Evolutionary conservation across 2,113 vertebrate species (phyloP).

Genomic region (Polypterus bichir): DNA sequence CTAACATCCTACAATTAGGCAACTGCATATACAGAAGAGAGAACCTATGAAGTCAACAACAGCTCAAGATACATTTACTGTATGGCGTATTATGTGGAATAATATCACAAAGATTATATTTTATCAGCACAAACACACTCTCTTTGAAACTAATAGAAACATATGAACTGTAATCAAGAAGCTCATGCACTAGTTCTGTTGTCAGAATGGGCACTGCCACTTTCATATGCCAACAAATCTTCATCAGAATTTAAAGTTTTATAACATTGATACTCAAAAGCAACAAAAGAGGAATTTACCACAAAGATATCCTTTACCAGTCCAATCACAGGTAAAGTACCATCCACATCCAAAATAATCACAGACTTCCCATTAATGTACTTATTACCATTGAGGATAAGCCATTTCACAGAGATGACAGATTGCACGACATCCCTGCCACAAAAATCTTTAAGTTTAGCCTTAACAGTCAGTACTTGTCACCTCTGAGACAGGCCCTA

Average conservation of each 20-base stretch:
- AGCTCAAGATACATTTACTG: conserved; percentile 5
- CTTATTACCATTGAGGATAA: conserved; percentile 12
- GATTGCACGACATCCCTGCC: not conserved
- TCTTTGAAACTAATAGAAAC: conserved; percentile 5
- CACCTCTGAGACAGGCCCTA: too few species aligned
- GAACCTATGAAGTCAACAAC: not conserved
- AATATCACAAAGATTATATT: conserved; percentile 12
- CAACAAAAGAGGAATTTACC: not conserved
- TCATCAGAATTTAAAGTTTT: conserved; percentile 1
- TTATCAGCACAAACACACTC: conserved; percentile 15
- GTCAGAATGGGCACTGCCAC: conserved; percentile 3
- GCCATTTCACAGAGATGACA: conserved; percentile 12
- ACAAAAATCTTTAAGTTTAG: too few species aligned
- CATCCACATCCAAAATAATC: not conserved
- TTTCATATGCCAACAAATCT: conserved; percentile 7
- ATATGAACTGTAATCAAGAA: not conserved
- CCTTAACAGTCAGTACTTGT: too few species aligned
- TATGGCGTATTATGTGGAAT: conserved; percentile 6
- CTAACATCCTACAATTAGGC: too few species aligned
- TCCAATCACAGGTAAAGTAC: too few species aligned
- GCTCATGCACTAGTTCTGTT: conserved; percentile 6
- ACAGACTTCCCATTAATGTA: conserved; percentile 12
- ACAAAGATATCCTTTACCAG: too few species aligned
- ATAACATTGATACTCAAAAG: conserved; percentile 8
- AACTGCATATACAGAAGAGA: too few species aligned